Percentiles rank a stretch among this genome's conserved stretches.
phyloP scores from a whole-genome alignment of 2,113 vertebrate genomes.

The Melospiza melodia region DNA sequence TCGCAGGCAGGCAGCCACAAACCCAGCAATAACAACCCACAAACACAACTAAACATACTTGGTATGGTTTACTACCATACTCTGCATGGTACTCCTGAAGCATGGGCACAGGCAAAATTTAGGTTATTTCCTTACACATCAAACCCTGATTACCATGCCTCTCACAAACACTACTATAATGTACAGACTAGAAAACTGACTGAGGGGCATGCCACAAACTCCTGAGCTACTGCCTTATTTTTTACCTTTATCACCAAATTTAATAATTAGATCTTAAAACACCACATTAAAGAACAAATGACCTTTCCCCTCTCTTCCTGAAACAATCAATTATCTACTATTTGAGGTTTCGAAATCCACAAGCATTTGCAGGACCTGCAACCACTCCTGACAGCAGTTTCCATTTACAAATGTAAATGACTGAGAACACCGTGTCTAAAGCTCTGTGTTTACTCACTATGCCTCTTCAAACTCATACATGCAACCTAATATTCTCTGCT shows the following conservation, averaged over 20 bases:
- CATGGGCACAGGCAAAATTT: not conserved
- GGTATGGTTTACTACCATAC: no score
- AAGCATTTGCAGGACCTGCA: not conserved
- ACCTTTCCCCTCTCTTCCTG: not conserved
- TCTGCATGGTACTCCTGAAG: not conserved
- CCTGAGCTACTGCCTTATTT: not conserved
- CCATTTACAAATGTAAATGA: not conserved
- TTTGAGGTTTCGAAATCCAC: not conserved
- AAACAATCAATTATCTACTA: not conserved
- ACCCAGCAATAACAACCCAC: not conserved
- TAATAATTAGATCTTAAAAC: not conserved
- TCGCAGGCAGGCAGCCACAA: not conserved
- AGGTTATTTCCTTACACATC: not conserved
- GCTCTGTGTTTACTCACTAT: not conserved
- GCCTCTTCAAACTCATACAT: not conserved
- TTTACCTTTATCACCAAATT: not conserved
- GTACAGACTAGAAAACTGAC: not conserved
- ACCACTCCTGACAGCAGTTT: not conserved
- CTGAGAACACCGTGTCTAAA: not conserved
- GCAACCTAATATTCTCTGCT: not conserved
- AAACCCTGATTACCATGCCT: not conserved
- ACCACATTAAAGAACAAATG: not conserved
- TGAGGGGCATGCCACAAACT: not conserved
- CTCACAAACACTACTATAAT: not conserved
- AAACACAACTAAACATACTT: not conserved